Percentiles rank a stretch among this genome's conserved stretches.
phyloP scores from a whole-genome alignment of 2,113 vertebrate genomes.

The Puffinus mauretanicus region DNA sequence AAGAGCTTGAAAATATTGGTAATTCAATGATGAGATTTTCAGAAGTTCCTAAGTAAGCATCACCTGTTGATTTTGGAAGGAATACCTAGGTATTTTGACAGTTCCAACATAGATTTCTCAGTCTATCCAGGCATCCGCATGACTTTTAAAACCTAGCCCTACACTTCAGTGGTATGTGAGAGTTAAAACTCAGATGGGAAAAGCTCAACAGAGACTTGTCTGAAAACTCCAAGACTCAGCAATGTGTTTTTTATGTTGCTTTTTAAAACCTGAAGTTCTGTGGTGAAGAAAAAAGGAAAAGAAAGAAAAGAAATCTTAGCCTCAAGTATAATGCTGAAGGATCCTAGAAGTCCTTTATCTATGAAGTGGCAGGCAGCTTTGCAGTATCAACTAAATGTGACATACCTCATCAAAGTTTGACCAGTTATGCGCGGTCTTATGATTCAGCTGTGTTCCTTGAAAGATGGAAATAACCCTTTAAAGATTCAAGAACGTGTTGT shows the following conservation, averaged over 20 bases:
- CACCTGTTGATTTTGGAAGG: background rate
- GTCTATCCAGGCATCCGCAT: background rate
- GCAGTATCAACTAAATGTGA: background rate
- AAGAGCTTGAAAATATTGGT: background rate
- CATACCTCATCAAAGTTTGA: background rate
- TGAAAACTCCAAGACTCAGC: background rate
- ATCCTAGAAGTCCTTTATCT: background rate
- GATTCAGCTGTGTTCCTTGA: background rate
- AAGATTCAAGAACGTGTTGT: rapidly evolving
- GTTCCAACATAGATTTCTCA: background rate
- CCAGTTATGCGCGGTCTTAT: background rate
- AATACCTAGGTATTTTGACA: background rate
- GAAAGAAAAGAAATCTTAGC: background rate
- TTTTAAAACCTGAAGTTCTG: background rate
- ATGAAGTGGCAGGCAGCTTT: background rate
- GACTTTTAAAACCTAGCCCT: background rate
- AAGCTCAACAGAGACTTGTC: background rate
- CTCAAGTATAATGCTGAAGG: background rate
- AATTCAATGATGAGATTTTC: background rate
- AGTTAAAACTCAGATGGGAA: background rate
- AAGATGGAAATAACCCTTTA: background rate
- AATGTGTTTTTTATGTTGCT: background rate
- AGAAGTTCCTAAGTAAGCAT: background rate
- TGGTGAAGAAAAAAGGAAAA: background rate
- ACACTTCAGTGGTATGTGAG: background rate